Base-by-base conservation (phyloP, 1,140 invertebrate genomes). In the Trichogramma pretiosum region DNA sequence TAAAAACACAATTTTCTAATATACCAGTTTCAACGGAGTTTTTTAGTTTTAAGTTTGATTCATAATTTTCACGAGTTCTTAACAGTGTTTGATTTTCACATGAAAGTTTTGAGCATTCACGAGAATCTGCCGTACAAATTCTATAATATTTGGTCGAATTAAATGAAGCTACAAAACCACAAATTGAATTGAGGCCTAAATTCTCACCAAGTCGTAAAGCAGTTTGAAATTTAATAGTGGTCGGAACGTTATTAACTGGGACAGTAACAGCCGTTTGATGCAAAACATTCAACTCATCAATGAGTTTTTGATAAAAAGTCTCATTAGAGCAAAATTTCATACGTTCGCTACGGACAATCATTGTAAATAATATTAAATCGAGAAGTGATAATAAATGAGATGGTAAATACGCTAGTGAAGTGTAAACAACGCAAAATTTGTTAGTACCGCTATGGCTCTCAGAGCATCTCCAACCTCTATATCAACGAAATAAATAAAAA, bases 1-100 rank as follows among this genome's bases (percentile, higher is more conserved):
- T 55, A 44, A 63, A 70, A 18, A 64, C 36, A 44, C 62, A 70
- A 37, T 41, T 34, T 55, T 61, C 56, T 57, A 65, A 66, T 11
- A 72, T 57, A 19, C 63, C 64, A 28, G 37, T 51, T 34, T 47
- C 23, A 10, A 13, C 17, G 10, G 41, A 17, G 30, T 41, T 30
- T 28, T 8, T n/a, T 16, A 41, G 39, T 38, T 14, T 10, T 18
- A 53, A 14, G 37, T 49, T 43, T 41, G 17, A 38, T 11, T 51
- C 5, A 44, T 53, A 57, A 38, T 41, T 41, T 46, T 53, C 19
- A 21, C 26, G 24, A 19, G 39, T 53, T 8, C 53, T 43, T 17
- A 54, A 48, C 45, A 52, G 39, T 42, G 14, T 44, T 23, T 37
- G 13, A 32, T 44, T 33, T 43, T 48, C 46, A 8, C 13, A n/a